These are phyloP conservation scores for Sitobion miscanthi DNA, from an alignment of 1,140 invertebrate species.

Conservation along the genomic window DNA sequence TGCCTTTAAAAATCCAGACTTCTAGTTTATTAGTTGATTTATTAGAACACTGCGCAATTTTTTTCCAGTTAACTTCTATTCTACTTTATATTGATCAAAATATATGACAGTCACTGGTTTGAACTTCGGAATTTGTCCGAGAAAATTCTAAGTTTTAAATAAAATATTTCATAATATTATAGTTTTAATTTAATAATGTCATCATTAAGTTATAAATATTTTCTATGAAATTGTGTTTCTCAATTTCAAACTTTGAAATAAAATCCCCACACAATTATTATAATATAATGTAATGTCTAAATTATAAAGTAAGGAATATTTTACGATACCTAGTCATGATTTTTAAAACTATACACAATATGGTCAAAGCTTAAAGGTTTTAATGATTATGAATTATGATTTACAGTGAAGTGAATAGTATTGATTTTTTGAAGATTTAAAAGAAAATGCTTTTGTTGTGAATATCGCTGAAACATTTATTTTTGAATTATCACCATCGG, in stretches of 20 bases:
- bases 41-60: background rate
- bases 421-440: background rate
- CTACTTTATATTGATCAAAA: background rate
- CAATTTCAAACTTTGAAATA: background rate
- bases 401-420: background rate
- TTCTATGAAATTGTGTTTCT: background rate
- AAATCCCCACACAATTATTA: background rate
- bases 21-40: constrained; percentile 41
- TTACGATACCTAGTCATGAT: background rate
- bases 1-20: constrained; percentile 34
- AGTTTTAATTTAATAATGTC: background rate
- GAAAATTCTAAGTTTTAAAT: background rate
- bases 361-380: background rate
- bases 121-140: background rate
- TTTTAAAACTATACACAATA: background rate
- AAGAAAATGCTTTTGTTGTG: background rate
- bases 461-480: background rate
- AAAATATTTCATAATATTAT: background rate
- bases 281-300: background rate
- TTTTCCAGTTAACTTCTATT: background rate
- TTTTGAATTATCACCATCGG: background rate
- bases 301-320: background rate
- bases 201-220: background rate
- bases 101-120: background rate
- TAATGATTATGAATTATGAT: background rate